These are phyloP conservation scores for Bombus sylvicola DNA, from an alignment of 1,140 invertebrate genomes.

Conservation along the genomic window DNA sequence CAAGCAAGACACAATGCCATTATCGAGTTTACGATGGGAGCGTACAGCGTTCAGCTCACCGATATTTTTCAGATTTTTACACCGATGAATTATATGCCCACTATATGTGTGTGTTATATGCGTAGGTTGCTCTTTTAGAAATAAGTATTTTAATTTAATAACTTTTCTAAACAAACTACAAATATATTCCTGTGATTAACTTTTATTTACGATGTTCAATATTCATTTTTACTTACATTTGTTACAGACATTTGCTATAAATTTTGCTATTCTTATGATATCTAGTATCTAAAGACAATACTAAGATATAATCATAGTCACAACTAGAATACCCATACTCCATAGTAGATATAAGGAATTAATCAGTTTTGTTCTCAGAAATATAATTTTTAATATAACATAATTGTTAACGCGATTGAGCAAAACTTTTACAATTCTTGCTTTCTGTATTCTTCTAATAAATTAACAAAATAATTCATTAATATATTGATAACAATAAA, in stretches of 20 bases:
- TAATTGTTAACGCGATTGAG: neutral
- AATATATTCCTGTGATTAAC: neutral
- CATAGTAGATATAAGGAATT: neutral
- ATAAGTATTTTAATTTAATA: too few relatives aligned
- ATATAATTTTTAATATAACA: neutral
- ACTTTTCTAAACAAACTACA: neutral
- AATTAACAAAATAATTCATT: neutral
- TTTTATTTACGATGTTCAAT: neutral
- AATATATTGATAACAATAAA: neutral
- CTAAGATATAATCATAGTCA: neutral
- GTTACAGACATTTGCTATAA: neutral
- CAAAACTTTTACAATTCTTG: neutral
- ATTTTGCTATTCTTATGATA: neutral
- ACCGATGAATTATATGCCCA: neutral
- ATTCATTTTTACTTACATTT: neutral
- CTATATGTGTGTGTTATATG: neutral
- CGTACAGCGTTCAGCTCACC: neutral
- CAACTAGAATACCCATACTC: neutral
- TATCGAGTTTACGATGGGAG: slow-evolving; percentile 13
- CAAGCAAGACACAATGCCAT: slow-evolving; percentile 16
- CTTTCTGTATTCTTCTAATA: neutral
- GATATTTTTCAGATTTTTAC: neutral
- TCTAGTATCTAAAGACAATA: neutral
- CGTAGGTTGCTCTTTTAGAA: too few relatives aligned
- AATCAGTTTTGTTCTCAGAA: neutral